Base-by-base conservation (phyloP, 2,888 invertebrate genomes). In the Caenorhabditis becei region DNA sequence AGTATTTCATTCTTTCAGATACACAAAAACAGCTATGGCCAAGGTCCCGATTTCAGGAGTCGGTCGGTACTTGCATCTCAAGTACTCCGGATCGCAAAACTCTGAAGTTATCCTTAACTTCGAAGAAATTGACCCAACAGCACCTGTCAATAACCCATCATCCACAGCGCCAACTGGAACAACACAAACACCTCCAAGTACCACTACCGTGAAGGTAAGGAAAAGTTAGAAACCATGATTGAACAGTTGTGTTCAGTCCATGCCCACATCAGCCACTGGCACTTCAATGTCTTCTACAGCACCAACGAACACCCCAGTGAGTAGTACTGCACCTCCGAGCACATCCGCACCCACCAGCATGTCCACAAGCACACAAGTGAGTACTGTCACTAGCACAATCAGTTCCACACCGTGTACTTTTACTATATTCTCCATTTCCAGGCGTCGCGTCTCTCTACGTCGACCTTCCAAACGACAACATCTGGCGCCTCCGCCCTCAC, bases 91-190 rank as follows among this genome's bases (percentile, higher is more conserved):
- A 0, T 18, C 44, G 0, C 53, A 61, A 18, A 67, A 37, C 24
- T 75, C 75, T n/a, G 53, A 75, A 61, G 66, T 75, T 11, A 35
- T 49, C 35, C n/a, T 75, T 26, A 75, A 44, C 18, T 75, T 75
- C 16, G 20, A 53, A 58, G 59, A 66, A 61, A 61, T 66, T n/a
- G 66, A 59, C 41, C 59, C 53, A 51, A 20, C 20, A 11, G 47
- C 44, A 14, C 44, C 61, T n/a, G n/a, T n/a, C n/a, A n/a, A n/a
- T n/a, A n/a, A n/a, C n/a, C n/a, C n/a, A 16, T 24, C 41, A 3
- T 11, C 24, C 11, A 1, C 18, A 18, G 14, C 32, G 11, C 28
- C 56, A 4, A 41, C 44, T 18, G 71, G 62, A 63, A 65, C 47
- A 14, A 71, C 62, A 8, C 5, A 7, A 32, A 14, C 24, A 26